phyloP scores from a whole-genome alignment of 2,113 vertebrate species.

The Bos indicus region DNA sequence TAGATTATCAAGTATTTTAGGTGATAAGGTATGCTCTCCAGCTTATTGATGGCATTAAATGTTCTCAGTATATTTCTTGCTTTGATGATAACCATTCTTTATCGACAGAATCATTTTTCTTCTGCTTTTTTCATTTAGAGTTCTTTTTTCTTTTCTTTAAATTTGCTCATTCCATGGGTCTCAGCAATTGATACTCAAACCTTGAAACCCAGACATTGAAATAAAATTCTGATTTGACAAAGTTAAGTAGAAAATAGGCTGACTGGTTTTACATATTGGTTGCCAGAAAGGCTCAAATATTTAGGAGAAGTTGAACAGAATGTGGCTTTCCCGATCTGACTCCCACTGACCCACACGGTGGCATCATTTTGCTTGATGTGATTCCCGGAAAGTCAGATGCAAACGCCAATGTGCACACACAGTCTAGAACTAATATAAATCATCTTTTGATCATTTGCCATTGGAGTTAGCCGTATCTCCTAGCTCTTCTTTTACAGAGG shows the following conservation, averaged over 20 bases:
- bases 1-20: not conserved
- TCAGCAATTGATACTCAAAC: not conserved
- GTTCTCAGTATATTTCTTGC: not conserved
- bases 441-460: not conserved
- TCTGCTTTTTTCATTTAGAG: not conserved
- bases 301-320: not conserved
- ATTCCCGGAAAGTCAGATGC: not conserved
- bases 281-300: not conserved
- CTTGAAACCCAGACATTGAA: not conserved
- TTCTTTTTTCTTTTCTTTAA: not conserved
- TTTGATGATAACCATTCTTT: not conserved
- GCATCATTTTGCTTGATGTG: not conserved
- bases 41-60: not conserved
- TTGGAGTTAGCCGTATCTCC: not conserved
- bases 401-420: no score
- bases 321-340: not conserved
- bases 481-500: not conserved
- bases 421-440: not conserved
- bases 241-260: not conserved
- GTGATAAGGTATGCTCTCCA: not conserved
- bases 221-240: not conserved
- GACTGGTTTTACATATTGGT: not conserved
- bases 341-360: not conserved
- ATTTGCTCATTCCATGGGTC: not conserved
- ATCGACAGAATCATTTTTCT: not conserved